Conservation (phyloP, 1,140 invertebrate species). For the Phenacoccus solenopsis region DNA sequence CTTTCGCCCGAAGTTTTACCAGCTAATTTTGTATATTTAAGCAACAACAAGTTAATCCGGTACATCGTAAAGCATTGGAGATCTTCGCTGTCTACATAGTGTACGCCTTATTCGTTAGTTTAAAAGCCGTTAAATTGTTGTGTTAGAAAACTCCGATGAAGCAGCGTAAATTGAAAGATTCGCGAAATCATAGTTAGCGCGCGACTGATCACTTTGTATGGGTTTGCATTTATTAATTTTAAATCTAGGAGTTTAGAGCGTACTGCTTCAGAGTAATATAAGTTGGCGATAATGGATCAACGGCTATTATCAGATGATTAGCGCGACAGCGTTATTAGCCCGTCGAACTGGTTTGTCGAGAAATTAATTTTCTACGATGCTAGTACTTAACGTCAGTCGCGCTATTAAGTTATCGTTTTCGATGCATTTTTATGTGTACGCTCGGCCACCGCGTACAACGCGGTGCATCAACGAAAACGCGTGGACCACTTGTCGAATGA, state of each 20-base stretch:
- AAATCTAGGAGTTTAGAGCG: too few species aligned
- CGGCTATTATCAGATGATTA: neutral
- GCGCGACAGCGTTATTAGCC: neutral
- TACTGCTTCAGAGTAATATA: too few species aligned
- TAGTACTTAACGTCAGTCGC: neutral
- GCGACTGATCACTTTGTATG: too few species aligned
- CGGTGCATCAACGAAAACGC: too few species aligned
- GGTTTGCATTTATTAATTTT: too few species aligned
- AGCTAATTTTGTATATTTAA: neutral
- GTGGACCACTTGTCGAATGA: too few species aligned
- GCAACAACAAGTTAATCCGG: neutral
- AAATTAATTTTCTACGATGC: neutral
- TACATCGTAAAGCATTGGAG: neutral
- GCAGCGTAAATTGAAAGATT: too few species aligned
- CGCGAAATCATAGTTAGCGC: too few species aligned
- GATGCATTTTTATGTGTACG: too few species aligned
- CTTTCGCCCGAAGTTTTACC: neutral
- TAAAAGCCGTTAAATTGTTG: neutral
- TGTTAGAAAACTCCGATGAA: too few species aligned
- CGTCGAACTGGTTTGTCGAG: neutral
- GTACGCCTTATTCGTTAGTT: neutral
- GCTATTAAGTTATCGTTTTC: neutral
- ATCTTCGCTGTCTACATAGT: too few species aligned
- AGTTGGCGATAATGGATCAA: too few species aligned
- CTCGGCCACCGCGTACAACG: neutral